phyloP scores from a whole-genome alignment of 2,797 vertebrate genomes.

The Carcharodon carcharias region DNA sequence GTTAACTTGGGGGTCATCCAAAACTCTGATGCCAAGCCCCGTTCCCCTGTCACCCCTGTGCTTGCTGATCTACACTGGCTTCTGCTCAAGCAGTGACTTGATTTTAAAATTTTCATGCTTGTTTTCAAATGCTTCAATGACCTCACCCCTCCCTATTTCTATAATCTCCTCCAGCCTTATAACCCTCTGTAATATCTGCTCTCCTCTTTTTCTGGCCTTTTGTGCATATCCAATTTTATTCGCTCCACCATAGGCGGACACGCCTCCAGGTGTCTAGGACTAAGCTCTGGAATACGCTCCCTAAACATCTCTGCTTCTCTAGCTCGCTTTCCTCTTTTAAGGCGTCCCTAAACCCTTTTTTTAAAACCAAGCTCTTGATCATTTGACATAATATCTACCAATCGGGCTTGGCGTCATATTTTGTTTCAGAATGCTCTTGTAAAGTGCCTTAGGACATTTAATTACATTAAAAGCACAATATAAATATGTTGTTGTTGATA shows the following conservation, averaged over 20 bases:
- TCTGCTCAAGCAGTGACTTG: background rate
- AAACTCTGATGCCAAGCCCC: background rate
- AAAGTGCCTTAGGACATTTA: background rate
- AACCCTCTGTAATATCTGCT: background rate
- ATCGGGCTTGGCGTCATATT: background rate
- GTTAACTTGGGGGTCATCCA: too few species aligned
- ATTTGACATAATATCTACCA: background rate
- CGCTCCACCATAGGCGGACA: background rate
- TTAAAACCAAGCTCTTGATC: background rate
- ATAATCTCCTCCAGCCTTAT: background rate
- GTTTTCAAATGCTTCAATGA: background rate
- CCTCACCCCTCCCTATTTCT: background rate
- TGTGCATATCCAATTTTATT: background rate
- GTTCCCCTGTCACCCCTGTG: background rate
- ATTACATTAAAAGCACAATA: background rate
- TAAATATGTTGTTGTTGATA: background rate
- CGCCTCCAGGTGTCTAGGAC: background rate
- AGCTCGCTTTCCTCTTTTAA: background rate
- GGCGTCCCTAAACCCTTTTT: background rate
- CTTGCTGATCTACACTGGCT: background rate
- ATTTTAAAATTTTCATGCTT: background rate
- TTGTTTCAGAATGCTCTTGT: background rate
- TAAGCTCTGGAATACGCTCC: background rate
- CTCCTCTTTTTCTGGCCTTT: background rate
- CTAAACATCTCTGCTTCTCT: background rate